Evolutionary conservation across 2,113 vertebrate genomes (phyloP).

Genomic region (Colaptes auratus): DNA sequence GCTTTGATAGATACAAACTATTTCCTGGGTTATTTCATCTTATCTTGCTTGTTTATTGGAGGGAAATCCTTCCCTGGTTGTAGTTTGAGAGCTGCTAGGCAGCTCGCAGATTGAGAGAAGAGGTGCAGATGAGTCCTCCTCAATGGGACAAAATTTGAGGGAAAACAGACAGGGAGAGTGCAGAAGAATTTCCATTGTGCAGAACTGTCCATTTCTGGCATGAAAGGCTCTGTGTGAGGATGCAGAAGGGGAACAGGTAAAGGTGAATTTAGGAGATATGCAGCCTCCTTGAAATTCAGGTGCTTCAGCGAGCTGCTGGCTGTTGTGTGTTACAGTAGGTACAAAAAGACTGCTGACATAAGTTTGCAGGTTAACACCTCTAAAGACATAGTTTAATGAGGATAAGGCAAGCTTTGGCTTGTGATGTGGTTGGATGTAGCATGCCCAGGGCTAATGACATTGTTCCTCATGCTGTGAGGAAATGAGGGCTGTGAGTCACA

Average conservation of each 20-base stretch:
- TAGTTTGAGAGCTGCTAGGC: background rate
- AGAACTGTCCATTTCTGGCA: background rate
- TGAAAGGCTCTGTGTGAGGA: background rate
- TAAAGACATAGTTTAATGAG: background rate
- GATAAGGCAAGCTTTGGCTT: background rate
- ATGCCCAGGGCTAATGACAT: background rate
- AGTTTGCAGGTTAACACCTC: background rate
- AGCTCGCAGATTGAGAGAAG: background rate
- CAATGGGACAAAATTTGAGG: background rate
- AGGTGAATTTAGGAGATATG: background rate
- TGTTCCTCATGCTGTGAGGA: background rate
- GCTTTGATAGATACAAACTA: background rate
- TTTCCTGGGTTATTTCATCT: background rate
- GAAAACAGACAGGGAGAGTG: background rate
- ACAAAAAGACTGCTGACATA: background rate
- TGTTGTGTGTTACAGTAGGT: background rate
- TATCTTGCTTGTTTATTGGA: background rate
- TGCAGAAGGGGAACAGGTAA: background rate
- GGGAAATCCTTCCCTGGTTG: background rate
- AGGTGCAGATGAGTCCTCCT: background rate
- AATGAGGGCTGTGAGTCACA: background rate
- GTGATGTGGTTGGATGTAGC: fast-evolving
- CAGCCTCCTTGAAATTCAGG: background rate
- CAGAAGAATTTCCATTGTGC: background rate
- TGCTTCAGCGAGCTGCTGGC: background rate